Conservation (phyloP, 2,797 vertebrate genomes). For the Pseudotriccus pelzelni region DNA sequence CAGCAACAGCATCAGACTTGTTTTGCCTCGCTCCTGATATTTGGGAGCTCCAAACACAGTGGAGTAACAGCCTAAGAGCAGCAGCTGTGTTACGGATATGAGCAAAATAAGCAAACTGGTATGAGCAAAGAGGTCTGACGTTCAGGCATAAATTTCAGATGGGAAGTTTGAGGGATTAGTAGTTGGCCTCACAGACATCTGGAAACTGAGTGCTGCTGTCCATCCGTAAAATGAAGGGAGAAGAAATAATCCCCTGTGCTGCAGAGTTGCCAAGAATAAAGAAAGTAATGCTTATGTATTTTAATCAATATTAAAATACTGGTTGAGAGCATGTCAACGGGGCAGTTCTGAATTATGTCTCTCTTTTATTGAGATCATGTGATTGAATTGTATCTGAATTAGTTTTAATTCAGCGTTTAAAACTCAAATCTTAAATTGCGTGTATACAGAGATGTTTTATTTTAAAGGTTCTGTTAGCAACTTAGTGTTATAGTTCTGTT, state of each 20-base stretch:
- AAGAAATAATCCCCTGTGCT: neutral
- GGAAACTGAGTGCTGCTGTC: neutral
- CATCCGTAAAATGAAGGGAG: neutral
- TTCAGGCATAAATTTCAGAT: neutral
- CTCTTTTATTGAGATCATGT: neutral
- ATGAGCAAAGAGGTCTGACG: neutral
- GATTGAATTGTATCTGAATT: neutral
- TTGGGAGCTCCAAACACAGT: neutral
- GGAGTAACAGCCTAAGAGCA: neutral
- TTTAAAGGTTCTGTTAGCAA: neutral
- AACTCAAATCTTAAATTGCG: neutral
- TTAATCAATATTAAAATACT: neutral
- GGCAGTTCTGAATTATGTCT: neutral
- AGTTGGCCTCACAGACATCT: neutral
- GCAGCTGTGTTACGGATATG: neutral
- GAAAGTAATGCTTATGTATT: neutral
- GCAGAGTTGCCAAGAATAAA: neutral
- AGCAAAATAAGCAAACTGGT: neutral
- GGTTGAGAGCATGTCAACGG: neutral
- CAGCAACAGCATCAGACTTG: neutral
- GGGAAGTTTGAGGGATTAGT: neutral
- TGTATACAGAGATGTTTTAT: neutral
- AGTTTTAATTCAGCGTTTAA: neutral
- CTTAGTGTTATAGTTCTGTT: neutral
- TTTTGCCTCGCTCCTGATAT: neutral